These are phyloP conservation scores for Serinus canaria DNA, from an alignment of 2,113 vertebrate genomes.

Conservation along the genomic window DNA sequence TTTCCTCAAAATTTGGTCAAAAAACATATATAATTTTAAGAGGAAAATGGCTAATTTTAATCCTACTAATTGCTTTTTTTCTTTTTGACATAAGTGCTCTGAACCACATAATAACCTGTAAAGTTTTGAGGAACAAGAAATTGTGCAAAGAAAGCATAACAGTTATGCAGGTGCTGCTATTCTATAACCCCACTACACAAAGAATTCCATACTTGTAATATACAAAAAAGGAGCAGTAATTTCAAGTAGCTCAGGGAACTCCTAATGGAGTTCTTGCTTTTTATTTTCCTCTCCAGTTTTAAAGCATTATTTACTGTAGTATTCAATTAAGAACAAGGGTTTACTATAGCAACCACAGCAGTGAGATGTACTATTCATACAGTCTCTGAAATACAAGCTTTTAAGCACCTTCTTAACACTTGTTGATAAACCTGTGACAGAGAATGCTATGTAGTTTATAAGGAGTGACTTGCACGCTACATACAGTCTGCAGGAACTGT, in stretches of 20 bases:
- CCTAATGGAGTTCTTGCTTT: conserved; percentile 17
- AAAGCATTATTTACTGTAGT: conserved; percentile 71
- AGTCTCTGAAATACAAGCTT: conserved; percentile 33
- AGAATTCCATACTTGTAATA: conserved; percentile 4
- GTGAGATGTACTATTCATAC: conserved; percentile 55
- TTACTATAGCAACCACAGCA: conserved; percentile 67
- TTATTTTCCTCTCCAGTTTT: conserved; percentile 39
- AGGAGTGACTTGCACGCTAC: not conserved
- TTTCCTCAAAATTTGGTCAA: not conserved
- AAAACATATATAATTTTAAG: not conserved
- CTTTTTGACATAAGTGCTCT: not conserved
- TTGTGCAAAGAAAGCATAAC: not conserved
- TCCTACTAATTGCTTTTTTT: not conserved
- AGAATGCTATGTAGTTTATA: not conserved
- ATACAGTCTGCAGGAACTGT: not conserved
- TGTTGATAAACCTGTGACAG: conserved; percentile 52
- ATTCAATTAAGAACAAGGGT: conserved; percentile 68
- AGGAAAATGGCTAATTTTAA: not conserved
- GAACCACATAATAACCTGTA: not conserved
- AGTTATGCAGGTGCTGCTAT: conserved; percentile 28
- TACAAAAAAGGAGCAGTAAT: conserved; percentile 40
- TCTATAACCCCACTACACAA: not conserved
- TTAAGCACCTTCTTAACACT: conserved; percentile 62
- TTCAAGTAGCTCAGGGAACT: conserved; percentile 55
- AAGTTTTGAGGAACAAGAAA: not conserved